A percentile compares a stretch with the other conserved stretches of the same genome.
These are phyloP conservation scores for Menidia menidia DNA, from an alignment of 2,797 vertebrate genomes.

Conservation along the genomic window DNA sequence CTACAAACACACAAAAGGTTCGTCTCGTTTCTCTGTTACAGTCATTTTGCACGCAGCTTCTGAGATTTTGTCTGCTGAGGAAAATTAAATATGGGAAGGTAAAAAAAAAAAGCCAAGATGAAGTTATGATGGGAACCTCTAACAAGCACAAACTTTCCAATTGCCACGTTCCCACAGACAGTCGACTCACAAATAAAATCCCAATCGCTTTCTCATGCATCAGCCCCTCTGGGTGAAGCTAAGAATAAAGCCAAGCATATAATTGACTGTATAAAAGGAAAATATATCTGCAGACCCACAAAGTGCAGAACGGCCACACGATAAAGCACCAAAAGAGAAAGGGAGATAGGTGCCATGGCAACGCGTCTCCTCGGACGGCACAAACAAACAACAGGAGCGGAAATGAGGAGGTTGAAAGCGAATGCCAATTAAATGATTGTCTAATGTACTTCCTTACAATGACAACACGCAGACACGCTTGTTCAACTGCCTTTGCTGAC, in stretches of 20 bases:
- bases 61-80: neutral
- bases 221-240: constrained; percentile 44
- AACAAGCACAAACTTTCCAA: neutral
- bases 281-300: constrained; percentile 71
- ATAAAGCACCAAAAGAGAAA: constrained; percentile 66
- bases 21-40: neutral
- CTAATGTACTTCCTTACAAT: constrained; percentile 30
- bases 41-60: neutral
- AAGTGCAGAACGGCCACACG: constrained; percentile 48
- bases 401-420: constrained; percentile 44
- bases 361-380: constrained; percentile 45
- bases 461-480: constrained; percentile 26
- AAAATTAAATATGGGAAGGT: neutral
- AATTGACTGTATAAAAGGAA: constrained; percentile 65
- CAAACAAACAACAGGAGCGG: constrained; percentile 65
- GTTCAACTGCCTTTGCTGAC: constrained; percentile 27
- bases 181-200: constrained; percentile 22
- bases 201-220: constrained; percentile 26
- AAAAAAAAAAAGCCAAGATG: neutral
- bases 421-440: constrained; percentile 69
- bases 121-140: neutral
- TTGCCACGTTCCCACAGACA: constrained; percentile 24
- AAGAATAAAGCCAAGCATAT: constrained; percentile 64
- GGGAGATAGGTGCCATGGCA: constrained; percentile 72
- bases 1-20: neutral